A percentile compares a stretch with the other conserved stretches of the same genome.
These are phyloP conservation scores for Chromoteleia sp. DNA, from an alignment of 2,888 invertebrate species.

Conservation along the genomic window DNA sequence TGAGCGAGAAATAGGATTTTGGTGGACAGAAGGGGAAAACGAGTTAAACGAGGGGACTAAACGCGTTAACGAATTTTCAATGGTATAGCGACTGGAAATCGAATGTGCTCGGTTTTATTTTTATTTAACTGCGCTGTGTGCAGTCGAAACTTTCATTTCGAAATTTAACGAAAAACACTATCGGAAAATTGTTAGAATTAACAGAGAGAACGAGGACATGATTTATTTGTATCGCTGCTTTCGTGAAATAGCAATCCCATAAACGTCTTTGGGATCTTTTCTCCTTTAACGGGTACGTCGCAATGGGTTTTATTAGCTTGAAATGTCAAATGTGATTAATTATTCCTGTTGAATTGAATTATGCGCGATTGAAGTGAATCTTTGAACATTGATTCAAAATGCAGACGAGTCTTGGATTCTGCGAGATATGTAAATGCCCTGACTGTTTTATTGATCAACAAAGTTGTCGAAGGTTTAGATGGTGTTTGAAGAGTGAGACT, in stretches of 20 bases:
- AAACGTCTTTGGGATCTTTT: background rate
- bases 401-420: constrained; percentile 11
- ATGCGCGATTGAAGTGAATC: background rate
- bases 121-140: background rate
- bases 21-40: constrained; percentile 23
- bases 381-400: constrained; percentile 18
- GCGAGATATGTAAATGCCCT: constrained; percentile 32
- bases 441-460: constrained; percentile 50
- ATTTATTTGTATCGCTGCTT: background rate
- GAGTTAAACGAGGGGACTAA: constrained; percentile 18
- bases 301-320: background rate
- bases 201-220: background rate
- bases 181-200: constrained; percentile 3
- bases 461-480: constrained; percentile 46
- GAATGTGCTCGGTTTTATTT: constrained; percentile 21
- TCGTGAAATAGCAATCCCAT: too few species aligned
- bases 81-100: constrained; percentile 15
- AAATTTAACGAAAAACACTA: background rate
- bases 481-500: constrained; percentile 36
- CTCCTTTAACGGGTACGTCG: background rate
- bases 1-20: constrained; percentile 49
- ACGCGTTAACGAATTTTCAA: constrained; percentile 32
- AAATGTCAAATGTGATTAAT: constrained; percentile 33
- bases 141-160: background rate
- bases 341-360: constrained; percentile 5